phyloP scores from a whole-genome alignment of 2,888 invertebrate species.

The Megastigmus dorsalis region DNA sequence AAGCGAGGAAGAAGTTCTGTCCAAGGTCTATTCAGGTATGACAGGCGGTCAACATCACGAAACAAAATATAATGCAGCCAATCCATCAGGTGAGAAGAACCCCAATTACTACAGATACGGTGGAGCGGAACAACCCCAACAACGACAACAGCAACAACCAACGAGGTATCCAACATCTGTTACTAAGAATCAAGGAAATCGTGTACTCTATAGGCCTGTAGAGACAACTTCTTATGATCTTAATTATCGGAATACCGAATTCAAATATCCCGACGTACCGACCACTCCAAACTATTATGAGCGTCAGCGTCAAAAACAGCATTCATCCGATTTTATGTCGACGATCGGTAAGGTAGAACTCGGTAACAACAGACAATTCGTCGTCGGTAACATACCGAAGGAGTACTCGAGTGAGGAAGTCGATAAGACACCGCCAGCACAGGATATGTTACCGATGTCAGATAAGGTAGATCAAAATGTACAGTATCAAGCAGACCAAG shows the following conservation, averaged over 20 bases:
- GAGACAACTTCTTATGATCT: constrained; percentile 62
- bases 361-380: constrained; percentile 76
- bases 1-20: constrained; percentile 85
- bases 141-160: background rate
- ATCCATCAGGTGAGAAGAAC: constrained; percentile 38
- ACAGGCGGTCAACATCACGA: constrained; percentile 68
- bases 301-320: constrained; percentile 51
- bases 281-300: constrained; percentile 68
- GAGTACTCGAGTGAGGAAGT: constrained; percentile 69
- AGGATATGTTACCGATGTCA: constrained; percentile 4
- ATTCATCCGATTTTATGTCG: constrained; percentile 55
- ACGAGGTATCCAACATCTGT: constrained; percentile 68
- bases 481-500: background rate
- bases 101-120: constrained; percentile 60
- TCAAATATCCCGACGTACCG: constrained; percentile 64
- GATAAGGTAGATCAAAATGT: constrained; percentile 15
- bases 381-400: constrained; percentile 81
- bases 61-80: constrained; percentile 52
- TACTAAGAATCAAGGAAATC: constrained; percentile 55
- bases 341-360: constrained; percentile 49
- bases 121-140: constrained; percentile 27
- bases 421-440: constrained; percentile 21
- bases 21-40: constrained; percentile 85
- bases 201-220: constrained; percentile 56
- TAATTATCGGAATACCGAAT: constrained; percentile 67